Base-by-base conservation (phyloP, 2,797 vertebrate species). In the Merluccius polli region DNA sequence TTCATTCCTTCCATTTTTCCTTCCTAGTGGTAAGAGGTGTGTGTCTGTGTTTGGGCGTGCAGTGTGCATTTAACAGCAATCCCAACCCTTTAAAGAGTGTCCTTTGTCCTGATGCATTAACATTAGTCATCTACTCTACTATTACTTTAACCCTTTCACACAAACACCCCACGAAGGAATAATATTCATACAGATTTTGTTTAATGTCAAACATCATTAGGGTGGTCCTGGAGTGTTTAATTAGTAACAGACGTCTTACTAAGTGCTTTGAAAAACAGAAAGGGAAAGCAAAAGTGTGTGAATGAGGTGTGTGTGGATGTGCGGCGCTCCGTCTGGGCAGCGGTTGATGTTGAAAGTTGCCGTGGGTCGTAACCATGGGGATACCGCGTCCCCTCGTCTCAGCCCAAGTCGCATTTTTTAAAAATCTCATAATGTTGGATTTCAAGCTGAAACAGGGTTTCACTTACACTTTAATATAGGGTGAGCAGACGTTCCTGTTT, bases 41-140 rank as follows among this genome's bases (percentile, higher is more conserved):
- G 76, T 30, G 24, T 65, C 9, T 63, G 41, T 71, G 70, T 75
- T 59, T 77, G 44, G 48, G 18, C 8, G 52, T 24, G 52, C n/a
- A 6, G n/a, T 9, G 21, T 59, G 52, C 21, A 27, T 24, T 52
- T 52, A 18, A 52, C 48, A 52, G 18, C 18, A 52, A 7, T 52
- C 21, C 48, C 15, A n/a, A 9, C n/a, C 21, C 48, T 21, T 21
- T 21, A n/a, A 21, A 52, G 18, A 16, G n/a, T 27, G 52, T 63
- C n/a, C 52, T 18, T 18, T 18, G 44, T 52, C 16, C 52, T 24
- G 52, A 27, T 63, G n/a, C 52, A 63, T 63, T 63, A 27, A 21
- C 1, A n/a, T 27, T 24, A 2, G 21, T 27, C 41, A 10, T 63
- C 52, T 24, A 24, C 52, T 27, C 48, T 11, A 8, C 52, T 63